Base-by-base conservation (phyloP, 2,797 vertebrate species). In the Pachyuromys duprasi region DNA sequence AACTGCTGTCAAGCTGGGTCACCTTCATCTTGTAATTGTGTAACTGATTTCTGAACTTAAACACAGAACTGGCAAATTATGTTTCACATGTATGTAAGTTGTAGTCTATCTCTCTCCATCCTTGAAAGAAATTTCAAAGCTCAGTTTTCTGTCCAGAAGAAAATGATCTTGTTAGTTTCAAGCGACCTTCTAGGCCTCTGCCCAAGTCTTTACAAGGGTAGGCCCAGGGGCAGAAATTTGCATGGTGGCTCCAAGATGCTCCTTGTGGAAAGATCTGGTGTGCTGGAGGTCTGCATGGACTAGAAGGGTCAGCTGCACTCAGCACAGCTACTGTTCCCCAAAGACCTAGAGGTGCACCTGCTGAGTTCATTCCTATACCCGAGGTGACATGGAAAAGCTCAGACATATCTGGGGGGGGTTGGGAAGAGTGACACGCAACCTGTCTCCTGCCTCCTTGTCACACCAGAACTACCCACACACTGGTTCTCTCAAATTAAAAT, bases 1-100 rank as follows among this genome's bases (percentile, higher is more conserved):
- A 97, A 96, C 0, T 89, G 88, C 60, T 17, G 36, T 97, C 80
- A 95, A 97, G 83, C 63, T 84, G 95, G 86, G 96, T 95, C 94
- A 96, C 95, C 87, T 96, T 96, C 90, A 91, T 93, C 76, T 94
- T 75, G 33, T 94, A 93, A 91, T 67, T 81, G 79, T 93, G 36
- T 74, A 94, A 94, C 69, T 70, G 65, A 86, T 92, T 93, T 97
- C 55, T 90, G 17, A 93, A 97, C 93, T 95, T 93, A 92, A 95
- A 96, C 83, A 95, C 3, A 91, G 67, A 49, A 83, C 31, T 70
- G 86, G 88, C 60, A 94, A 95, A 94, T 95, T 79, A 94, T 65
- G 65, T 86, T 90, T 95, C 84, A 89, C 15, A 17, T 45, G 74
- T 78, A 53, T 65, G 9, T 86, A 94, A 95, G 76, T 17, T 91